Conservation (phyloP, 2,888 invertebrate species). For the Drosophila buzzatii region DNA sequence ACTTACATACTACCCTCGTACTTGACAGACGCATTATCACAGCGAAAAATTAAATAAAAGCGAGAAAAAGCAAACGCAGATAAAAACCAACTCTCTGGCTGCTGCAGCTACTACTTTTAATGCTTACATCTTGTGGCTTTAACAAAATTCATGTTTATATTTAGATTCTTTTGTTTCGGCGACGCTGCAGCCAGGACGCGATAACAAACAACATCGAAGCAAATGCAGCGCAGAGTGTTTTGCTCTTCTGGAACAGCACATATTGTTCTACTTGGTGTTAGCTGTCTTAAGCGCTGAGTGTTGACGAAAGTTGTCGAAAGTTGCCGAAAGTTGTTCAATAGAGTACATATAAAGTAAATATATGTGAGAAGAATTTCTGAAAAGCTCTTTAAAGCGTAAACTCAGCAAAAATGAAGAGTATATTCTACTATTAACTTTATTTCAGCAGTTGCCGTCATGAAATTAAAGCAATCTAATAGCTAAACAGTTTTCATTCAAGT, state of each 20-base stretch:
- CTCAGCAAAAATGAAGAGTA: not conserved
- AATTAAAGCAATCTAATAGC: not conserved
- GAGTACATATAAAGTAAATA: conserved; percentile 17
- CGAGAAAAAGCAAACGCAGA: not conserved
- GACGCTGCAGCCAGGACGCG: not conserved
- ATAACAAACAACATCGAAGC: conserved; percentile 13
- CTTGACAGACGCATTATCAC: conserved; percentile 25
- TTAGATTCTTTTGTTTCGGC: conserved; percentile 37
- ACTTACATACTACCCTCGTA: conserved; percentile 5
- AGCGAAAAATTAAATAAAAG: conserved; percentile 10
- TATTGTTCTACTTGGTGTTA: conserved; percentile 1
- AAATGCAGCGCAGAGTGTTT: conserved; percentile 56
- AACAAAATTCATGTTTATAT: conserved; percentile 67
- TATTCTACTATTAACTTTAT: not conserved
- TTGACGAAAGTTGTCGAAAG: conserved; percentile 25
- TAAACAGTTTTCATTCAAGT: not conserved
- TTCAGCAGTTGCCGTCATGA: too few species aligned
- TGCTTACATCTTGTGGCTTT: conserved; percentile 36
- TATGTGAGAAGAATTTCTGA: not conserved
- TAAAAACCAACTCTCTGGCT: conserved; percentile 1
- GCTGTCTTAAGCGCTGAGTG: conserved; percentile 15
- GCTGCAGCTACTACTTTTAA: conserved; percentile 21
- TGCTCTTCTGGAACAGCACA: not conserved
- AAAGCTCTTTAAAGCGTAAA: not conserved
- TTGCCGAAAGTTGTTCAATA: conserved; percentile 26